A percentile compares a stretch with the other conserved stretches of the same genome.
phyloP scores from a whole-genome alignment of 1,140 invertebrate species.

The Megathymus violae region DNA sequence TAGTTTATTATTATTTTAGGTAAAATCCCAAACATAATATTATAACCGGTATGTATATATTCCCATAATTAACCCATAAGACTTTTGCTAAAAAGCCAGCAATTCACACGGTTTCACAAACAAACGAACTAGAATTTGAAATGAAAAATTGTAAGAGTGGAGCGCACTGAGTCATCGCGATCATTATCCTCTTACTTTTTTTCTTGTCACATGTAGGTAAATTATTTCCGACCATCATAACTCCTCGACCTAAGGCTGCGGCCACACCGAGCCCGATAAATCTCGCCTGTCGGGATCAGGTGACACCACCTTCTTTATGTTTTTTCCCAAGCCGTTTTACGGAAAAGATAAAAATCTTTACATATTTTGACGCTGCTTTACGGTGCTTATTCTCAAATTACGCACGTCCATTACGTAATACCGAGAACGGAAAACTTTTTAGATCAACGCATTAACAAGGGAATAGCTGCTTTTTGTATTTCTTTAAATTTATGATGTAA shows the following conservation, averaged over 20 bases:
- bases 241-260: constrained; percentile 74
- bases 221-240: constrained; percentile 78
- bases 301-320: constrained; percentile 85
- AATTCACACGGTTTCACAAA: constrained; percentile 45
- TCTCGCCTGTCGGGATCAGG: constrained; percentile 80
- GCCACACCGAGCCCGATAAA: constrained; percentile 77
- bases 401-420: constrained; percentile 78
- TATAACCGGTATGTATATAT: too few relatives aligned
- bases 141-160: constrained; percentile 37
- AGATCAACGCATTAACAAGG: constrained; percentile 18
- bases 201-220: constrained; percentile 75
- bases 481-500: constrained; percentile 7
- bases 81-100: too few relatives aligned
- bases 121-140: constrained; percentile 34
- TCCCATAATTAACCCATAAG: too few relatives aligned
- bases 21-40: too few relatives aligned
- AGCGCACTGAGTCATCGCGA: constrained; percentile 56
- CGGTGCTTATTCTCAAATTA: constrained; percentile 81
- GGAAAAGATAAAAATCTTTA: constrained; percentile 84
- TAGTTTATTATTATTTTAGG: too few relatives aligned
- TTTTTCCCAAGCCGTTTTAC: constrained; percentile 84
- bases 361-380: constrained; percentile 83
- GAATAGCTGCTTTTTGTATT: constrained; percentile 15
- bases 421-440: constrained; percentile 64
- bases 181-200: constrained; percentile 66